Base-by-base conservation (phyloP, 2,888 invertebrate genomes). In the Nymphalis c-album region DNA sequence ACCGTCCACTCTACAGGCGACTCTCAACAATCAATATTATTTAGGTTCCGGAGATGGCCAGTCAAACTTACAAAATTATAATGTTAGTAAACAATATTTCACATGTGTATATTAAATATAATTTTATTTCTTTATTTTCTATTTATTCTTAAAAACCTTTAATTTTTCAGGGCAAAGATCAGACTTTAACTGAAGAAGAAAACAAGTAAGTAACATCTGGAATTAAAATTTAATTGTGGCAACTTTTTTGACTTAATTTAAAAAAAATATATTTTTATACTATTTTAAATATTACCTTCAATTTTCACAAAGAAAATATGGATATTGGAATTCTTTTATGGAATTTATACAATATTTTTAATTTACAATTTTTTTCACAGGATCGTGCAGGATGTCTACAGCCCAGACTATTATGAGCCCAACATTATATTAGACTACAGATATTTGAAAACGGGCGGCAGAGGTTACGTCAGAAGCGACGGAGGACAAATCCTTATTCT, bases 401-500 rank as follows among this genome's bases (percentile, higher is more conserved):
- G 85, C 58, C 91, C 91, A 0, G 86, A 86, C 69, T 91, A 86
- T 76, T 78, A 81, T 67, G 85, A 90, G 70, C 90, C 89, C 2
- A 84, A 82, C 10, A 81, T 85, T 78, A 75, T 87, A 48, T 75
- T 91, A 20, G 91, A 91, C 83, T 91, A 88, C 75, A 81, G 91
- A 63, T 90, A 88, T 77, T 69, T 87, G 60, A 89, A 87, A 75
- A 81, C 87, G 0, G 90, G 89, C 0, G 90, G 90, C 7, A 81
- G 90, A 51, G 86, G 88, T 72, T 91, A 89, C 79, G 82, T 83
- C 0, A 84, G 88, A 5, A 84, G 87, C 0, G 85, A 86, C 0
- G 89, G 90, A 0, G 90, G 90, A 1, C 89, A 90, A 68, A 79
- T 88, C 68, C 78, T 91, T 17, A 88, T 91, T 50, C 78, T 91